Base-by-base conservation (phyloP, 2,888 invertebrate species). In the Lucinisca nassula region DNA sequence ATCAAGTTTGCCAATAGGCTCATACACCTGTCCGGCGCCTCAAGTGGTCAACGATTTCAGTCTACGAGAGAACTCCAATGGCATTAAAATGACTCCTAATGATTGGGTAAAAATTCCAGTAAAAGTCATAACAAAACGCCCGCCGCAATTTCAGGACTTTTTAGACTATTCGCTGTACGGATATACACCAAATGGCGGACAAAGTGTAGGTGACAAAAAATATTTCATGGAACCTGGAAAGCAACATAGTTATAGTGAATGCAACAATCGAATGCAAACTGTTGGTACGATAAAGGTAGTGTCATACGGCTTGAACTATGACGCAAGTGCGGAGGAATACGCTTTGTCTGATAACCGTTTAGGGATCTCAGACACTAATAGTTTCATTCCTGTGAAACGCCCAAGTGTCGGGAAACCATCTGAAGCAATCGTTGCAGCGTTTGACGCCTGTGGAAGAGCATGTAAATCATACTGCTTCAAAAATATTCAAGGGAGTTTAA, bases 361-460 rank as follows among this genome's bases (percentile, higher is more conserved):
- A 0, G 89, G 82, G 8, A 45, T 89, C 6, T 61, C 89, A 1
- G 51, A 82, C 14, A 74, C 82, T 0, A 80, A 35, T 17, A 84
- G 77, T 32, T 80, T 72, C 37, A 61, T 87, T 12, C 75, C 87
- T 6, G 80, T 89, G 0, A 82, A 79, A 37, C 51, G 32, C 24
- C 89, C 87, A 37, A 24, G 35, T 1, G 1, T n/a, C 4, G 45
- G 49, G 0, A 32, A 21, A n/a, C 72, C 76, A 1, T 81, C 87
- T 0, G 85, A 89, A 24, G 78, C 79, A 6, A 78, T 89, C 0
- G 49, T 87, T 17, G 84, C 83, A 4, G 89, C 89, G 12, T 89
- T 87, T 45, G 89, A 89, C 61, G 58, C 82, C 6, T 89, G 89
- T 58, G 87, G 89, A 17, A 35, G 89, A 3, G 89, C 85, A 0